Base-by-base conservation (phyloP, 2,797 vertebrate species). In the Cyclura pinguis region DNA sequence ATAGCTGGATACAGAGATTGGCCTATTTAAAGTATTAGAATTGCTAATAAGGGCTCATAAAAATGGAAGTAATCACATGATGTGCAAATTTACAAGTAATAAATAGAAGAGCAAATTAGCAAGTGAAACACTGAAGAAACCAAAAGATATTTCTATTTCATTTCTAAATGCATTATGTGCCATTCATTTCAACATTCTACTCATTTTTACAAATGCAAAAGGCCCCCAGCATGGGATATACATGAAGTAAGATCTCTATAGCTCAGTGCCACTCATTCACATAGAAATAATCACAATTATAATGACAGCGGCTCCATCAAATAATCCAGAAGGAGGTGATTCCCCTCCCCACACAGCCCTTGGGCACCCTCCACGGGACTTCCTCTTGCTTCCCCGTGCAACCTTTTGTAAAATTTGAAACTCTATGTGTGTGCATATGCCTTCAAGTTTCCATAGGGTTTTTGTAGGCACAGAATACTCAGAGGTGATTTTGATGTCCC, bases 41-140 rank as follows among this genome's bases (percentile, higher is more conserved):
- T 93, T 94, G 47, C 8, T 67, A 94, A 90, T n/a, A 88, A 89
- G 55, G 14, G 88, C 73, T 88, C 87, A 27, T 14, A 92, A 94
- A 62, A 91, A 89, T 87, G 2, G 93, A 89, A 1, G 78, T 85
- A 83, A 87, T 14, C 84, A 32, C 3, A 80, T 20, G 38, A 52
- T 90, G 84, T 95, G 12, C 67, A 92, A 90, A 88, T 91, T 92
- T 87, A 72, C 32, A 90, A 88, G 47, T n/a, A 85, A 90, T 59
- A 91, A 95, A 93, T 74, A 92, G 0, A 6, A 81, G 13, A 84
- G 35, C 47, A 95, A 93, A 94, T 90, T 89, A 90, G 13, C 27
- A 85, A 27, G 14, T 47, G 57, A 78, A 84, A 77, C 1, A 89
- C 86, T 92, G 91, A 89, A 89, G 8, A 87, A 4, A 1, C 47